Evolutionary conservation across 2,888 invertebrate species (phyloP), one percentile per base, ranked within the genome.

Genomic region (Spilosoma lubricipeda): DNA sequence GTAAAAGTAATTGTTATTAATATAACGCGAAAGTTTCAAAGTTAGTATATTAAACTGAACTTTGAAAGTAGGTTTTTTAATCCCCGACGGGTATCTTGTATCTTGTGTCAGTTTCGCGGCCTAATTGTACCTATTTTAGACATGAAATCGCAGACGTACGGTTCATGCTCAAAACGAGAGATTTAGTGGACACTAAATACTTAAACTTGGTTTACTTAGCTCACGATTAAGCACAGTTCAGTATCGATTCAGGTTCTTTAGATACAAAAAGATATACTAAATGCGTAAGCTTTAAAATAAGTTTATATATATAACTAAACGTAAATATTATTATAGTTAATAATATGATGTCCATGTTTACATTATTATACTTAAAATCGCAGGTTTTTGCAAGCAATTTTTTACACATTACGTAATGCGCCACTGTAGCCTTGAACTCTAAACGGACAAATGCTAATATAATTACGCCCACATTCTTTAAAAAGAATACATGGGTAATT

Each of bases 381-480:
- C 13, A 23, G 9, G 52, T 56, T 56, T 56, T n/a, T n/a, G 52
- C 36, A 56, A 36, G 69, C 39, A 59, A 67, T 67, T 42, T 42
- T n/a, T 36, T 59, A 70, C 27, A 27, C 8, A 59, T 59, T 70
- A 39, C 59, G 39, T 59, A 27, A 20, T 39, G 39, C 59, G 39
- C 20, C 33, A 64, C 11, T 33, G 30, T 72, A 63, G n/a, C 72
- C 76, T 76, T 78, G 76, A 78, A 76, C 74, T 73, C 39, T 59
- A 70, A 70, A 59, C 56, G 70, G 59, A 70, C 70, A 39, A 70
- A 42, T 59, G 70, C 59, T 59, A 70, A 70, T 56, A 20, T 20
- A 33, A 65, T 65, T 65, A 59, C 59, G 20, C 73, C 63, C 59
- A 59, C 59, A 59, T 59, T 59, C 11, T 2, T 59, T 56, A n/a